A percentile compares a stretch with the other conserved stretches of the same genome.
phyloP scores from a whole-genome alignment of 1,140 invertebrate species.

The Meloidogyne exigua region DNA sequence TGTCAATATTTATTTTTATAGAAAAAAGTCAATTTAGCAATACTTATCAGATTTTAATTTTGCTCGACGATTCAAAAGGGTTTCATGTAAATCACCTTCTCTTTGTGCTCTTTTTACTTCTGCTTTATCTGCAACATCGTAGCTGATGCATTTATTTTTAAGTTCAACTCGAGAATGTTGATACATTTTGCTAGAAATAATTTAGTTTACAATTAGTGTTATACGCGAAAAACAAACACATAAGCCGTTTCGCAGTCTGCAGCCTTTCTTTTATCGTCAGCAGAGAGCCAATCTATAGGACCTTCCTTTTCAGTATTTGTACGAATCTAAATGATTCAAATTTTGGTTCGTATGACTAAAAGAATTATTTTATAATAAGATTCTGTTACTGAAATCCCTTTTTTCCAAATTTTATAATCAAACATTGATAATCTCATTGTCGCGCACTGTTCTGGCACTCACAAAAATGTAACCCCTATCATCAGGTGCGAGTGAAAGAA shows the following conservation, averaged over 20 bases:
- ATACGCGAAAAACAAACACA: slow-evolving; percentile 31
- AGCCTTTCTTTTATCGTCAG: slow-evolving; percentile 42
- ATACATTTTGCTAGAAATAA: slow-evolving; percentile 45
- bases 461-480: slow-evolving; percentile 41
- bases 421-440: slow-evolving; percentile 41
- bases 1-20: background rate
- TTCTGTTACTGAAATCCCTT: too few relatives aligned
- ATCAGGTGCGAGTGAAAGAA: slow-evolving; percentile 38
- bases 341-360: too few relatives aligned
- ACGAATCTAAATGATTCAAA: slow-evolving; percentile 44
- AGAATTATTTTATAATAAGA: too few relatives aligned
- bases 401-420: background rate
- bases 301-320: slow-evolving; percentile 38
- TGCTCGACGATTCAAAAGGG: slow-evolving; percentile 41
- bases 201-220: too few relatives aligned
- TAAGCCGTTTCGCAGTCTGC: slow-evolving; percentile 48
- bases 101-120: slow-evolving; percentile 38
- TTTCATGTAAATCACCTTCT: slow-evolving; percentile 49
- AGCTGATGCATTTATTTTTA: slow-evolving; percentile 42
- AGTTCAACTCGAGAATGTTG: slow-evolving; percentile 48
- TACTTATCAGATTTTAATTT: slow-evolving; percentile 53
- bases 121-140: slow-evolving; percentile 42
- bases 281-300: slow-evolving; percentile 36
- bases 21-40: slow-evolving; percentile 27
- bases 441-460: slow-evolving; percentile 21